Conservation (phyloP, 1,140 invertebrate species). For the Caenorhabditis briggsae region DNA sequence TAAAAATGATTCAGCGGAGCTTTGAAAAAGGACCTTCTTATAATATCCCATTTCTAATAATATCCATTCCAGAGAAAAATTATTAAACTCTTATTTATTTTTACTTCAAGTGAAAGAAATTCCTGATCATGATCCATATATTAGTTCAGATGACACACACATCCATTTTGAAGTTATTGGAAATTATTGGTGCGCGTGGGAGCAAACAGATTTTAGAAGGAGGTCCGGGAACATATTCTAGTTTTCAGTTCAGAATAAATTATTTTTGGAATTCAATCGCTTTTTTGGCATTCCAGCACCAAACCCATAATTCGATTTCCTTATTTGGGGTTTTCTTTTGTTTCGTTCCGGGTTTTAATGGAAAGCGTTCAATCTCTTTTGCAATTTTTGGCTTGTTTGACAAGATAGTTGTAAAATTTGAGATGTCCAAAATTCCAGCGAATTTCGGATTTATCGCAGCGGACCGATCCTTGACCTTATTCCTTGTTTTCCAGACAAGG, state of each 20-base stretch:
- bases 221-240: too few relatives aligned
- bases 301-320: conserved; percentile 9
- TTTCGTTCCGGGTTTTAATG: not conserved
- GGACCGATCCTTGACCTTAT: too few relatives aligned
- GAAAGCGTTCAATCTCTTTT: too few relatives aligned
- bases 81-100: conserved; percentile 44
- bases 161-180: not conserved
- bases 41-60: not conserved
- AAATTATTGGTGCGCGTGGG: not conserved
- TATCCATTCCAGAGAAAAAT: not conserved
- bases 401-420: too few relatives aligned
- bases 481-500: too few relatives aligned
- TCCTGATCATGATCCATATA: not conserved
- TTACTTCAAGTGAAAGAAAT: not conserved
- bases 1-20: not conserved
- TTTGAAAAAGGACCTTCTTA: not conserved
- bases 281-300: not conserved
- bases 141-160: not conserved
- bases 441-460: too few relatives aligned
- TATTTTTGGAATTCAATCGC: not conserved
- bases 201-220: not conserved
- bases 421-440: too few relatives aligned
- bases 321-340: not conserved
- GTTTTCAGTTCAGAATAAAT: too few relatives aligned
- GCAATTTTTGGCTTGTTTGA: too few relatives aligned